phyloP scores from a whole-genome alignment of 2,797 vertebrate species.

The Tapera naevia region DNA sequence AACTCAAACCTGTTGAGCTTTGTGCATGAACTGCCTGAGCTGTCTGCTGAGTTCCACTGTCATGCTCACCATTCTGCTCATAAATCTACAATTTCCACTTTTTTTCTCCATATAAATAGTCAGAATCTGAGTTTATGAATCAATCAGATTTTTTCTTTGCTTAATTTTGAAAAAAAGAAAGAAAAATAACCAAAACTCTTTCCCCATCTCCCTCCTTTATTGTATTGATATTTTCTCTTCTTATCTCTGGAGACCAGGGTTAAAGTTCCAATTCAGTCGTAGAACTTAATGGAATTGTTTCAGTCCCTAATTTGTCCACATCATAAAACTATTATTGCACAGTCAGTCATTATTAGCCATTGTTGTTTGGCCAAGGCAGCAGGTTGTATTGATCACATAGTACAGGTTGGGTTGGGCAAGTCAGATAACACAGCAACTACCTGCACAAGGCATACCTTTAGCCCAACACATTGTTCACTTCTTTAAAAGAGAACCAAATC shows the following conservation, averaged over 20 bases:
- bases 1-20: background rate
- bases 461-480: background rate
- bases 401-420: background rate
- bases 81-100: background rate
- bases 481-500: background rate
- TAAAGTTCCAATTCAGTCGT: background rate
- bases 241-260: background rate
- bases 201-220: background rate
- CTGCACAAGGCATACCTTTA: background rate
- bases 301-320: background rate
- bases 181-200: background rate
- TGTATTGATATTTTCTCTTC: background rate
- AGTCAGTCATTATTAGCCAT: background rate
- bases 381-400: background rate
- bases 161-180: background rate
- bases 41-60: accelerated
- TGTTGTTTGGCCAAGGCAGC: conserved; percentile 21
- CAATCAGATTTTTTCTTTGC: background rate
- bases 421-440: background rate
- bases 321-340: background rate
- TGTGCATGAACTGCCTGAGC: background rate
- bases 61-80: background rate
- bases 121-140: background rate
- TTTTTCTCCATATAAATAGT: background rate
- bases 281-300: background rate